These are phyloP conservation scores for Xestia rhomboidea DNA, from an alignment of 2,888 invertebrate species.

Conservation along the genomic window DNA sequence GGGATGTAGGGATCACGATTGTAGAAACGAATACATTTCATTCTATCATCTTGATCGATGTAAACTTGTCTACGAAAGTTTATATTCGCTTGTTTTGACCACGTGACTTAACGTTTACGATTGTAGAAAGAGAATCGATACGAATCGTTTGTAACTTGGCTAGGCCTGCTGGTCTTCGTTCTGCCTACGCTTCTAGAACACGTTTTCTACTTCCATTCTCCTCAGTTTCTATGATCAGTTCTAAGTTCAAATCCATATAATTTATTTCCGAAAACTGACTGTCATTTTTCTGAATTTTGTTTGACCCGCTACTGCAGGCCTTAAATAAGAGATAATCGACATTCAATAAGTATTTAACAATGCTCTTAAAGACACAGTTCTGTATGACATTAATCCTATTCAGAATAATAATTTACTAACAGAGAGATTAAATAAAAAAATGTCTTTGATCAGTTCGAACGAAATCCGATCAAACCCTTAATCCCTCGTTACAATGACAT, in stretches of 20 bases:
- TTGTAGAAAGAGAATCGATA: no score
- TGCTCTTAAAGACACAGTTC: neutral
- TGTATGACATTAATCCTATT: constrained; percentile 8
- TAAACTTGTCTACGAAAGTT: no score
- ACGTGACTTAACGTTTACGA: no score
- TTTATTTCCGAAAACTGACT: neutral
- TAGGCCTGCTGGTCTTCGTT: no score
- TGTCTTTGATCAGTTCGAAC: constrained; percentile 23
- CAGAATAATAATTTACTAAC: constrained; percentile 7
- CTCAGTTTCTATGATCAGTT: neutral
- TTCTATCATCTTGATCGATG: no score
- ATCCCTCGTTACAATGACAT: constrained; percentile 29
- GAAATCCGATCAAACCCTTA: constrained; percentile 37
- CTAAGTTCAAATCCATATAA: neutral
- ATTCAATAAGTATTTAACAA: neutral
- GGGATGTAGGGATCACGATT: no score
- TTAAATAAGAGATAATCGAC: neutral
- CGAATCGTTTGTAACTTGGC: no score
- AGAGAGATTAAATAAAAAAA: constrained; percentile 14
- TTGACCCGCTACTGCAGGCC: neutral
- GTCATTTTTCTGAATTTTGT: neutral
- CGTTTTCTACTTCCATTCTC: no score
- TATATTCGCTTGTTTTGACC: no score
- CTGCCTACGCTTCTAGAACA: neutral
- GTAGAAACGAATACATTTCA: no score